Percentiles rank a stretch among this genome's conserved stretches.
phyloP scores from a whole-genome alignment of 2,888 invertebrate genomes.

The Pristionchus entomophagus region DNA sequence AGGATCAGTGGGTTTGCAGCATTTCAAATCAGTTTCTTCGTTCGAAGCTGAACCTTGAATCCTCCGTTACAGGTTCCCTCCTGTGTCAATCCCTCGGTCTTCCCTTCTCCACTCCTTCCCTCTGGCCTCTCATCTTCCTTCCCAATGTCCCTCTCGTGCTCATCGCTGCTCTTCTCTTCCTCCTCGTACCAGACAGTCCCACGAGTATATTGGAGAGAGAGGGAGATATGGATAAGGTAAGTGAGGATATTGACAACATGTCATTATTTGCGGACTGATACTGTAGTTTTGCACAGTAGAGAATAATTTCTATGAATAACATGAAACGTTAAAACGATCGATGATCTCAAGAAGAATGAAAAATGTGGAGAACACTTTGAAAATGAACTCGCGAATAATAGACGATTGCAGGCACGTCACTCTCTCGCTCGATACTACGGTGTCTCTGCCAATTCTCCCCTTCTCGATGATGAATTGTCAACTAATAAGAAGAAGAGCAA shows the following conservation, averaged over 20 bases:
- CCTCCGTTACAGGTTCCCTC: constrained; percentile 54
- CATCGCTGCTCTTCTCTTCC: constrained; percentile 50
- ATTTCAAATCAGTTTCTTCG: too few species aligned
- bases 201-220: constrained; percentile 55
- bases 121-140: constrained; percentile 58
- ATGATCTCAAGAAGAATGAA: too few species aligned
- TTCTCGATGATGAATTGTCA: constrained; percentile 54
- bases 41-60: too few species aligned
- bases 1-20: too few species aligned
- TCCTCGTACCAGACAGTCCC: constrained; percentile 55
- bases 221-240: constrained; percentile 51
- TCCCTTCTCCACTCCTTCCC: constrained; percentile 55
- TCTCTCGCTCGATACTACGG: constrained; percentile 59
- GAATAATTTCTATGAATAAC: not conserved
- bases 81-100: constrained; percentile 59
- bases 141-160: constrained; percentile 52
- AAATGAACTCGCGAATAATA: too few species aligned
- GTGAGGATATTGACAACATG: too few species aligned
- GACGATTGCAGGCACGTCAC: constrained; percentile 51
- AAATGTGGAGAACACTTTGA: too few species aligned
- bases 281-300: not conserved
- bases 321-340: too few species aligned
- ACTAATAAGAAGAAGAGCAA: constrained; percentile 47
- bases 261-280: not conserved
- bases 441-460: constrained; percentile 51